Conservation (phyloP, 2,113 vertebrate genomes). For the Tachysurus vachellii region DNA sequence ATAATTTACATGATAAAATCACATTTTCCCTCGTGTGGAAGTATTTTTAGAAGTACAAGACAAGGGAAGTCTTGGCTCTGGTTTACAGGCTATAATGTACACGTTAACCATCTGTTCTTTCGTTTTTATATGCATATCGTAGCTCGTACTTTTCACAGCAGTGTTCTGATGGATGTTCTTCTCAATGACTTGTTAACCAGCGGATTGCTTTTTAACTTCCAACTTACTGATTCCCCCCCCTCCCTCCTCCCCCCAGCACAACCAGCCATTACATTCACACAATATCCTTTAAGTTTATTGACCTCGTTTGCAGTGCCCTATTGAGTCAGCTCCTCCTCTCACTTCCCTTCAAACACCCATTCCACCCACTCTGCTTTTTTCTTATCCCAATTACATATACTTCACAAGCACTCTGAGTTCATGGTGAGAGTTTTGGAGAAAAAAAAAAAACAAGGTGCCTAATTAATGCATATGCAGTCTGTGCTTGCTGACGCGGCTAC, state of each 20-base stretch:
- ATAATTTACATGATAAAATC: not conserved
- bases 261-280: too few relatives aligned
- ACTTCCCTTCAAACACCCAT: not conserved
- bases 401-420: slow-evolving; percentile 22
- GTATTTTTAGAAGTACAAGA: slow-evolving; percentile 13
- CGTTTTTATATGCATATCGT: not conserved
- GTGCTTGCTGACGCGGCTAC: slow-evolving; percentile 59
- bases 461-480: slow-evolving; percentile 55
- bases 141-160: not conserved
- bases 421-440: slow-evolving; percentile 5
- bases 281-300: not conserved
- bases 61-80: slow-evolving; percentile 1
- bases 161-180: slow-evolving; percentile 2
- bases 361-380: slow-evolving; percentile 1
- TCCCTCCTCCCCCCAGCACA: not conserved
- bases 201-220: not conserved
- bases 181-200: not conserved
- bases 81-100: not conserved
- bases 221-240: not conserved
- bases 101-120: not conserved
- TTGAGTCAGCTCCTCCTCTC: slow-evolving; percentile 7
- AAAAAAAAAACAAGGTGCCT: slow-evolving; percentile 28
- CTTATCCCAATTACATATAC: not conserved
- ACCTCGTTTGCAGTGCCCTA: slow-evolving; percentile 7
- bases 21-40: not conserved